Evolutionary conservation across 1,140 invertebrate species (phyloP).

Genomic region (Drosophila watanabei): DNA sequence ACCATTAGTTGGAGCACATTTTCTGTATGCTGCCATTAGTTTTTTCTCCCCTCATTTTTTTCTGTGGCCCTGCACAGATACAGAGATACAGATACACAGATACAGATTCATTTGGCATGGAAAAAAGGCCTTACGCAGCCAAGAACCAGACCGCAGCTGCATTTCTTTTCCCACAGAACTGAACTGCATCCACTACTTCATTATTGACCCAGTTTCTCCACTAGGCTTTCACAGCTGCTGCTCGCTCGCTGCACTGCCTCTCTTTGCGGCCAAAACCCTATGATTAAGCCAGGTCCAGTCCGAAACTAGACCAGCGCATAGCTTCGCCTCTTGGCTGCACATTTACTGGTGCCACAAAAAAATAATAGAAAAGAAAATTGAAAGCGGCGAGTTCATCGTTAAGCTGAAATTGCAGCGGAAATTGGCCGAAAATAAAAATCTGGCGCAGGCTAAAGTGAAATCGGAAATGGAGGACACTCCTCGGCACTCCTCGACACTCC

Average conservation of each 20-base stretch:
- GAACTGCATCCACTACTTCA: constrained; percentile 42
- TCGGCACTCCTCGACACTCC: neutral
- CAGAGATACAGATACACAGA: constrained; percentile 5
- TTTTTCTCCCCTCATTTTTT: constrained; percentile 30
- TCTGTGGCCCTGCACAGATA: constrained; percentile 43
- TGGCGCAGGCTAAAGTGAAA: constrained; percentile 34
- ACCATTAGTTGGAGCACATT: constrained; percentile 75
- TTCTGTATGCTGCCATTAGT: constrained; percentile 67
- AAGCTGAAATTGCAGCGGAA: constrained; percentile 67
- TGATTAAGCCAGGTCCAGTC: constrained; percentile 38
- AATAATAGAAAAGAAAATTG: constrained; percentile 30
- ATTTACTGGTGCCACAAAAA: neutral
- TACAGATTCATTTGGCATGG: constrained; percentile 17
- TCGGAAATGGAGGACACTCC: constrained; percentile 59
- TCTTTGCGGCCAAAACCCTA: constrained; percentile 30
- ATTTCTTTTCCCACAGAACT: constrained; percentile 57
- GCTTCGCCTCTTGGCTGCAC: constrained; percentile 16
- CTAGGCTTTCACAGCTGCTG: constrained; percentile 18
- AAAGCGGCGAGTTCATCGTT: constrained; percentile 59
- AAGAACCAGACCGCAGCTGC: constrained; percentile 68
- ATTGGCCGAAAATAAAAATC: constrained; percentile 55
- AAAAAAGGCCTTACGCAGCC: constrained; percentile 36
- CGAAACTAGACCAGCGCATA: constrained; percentile 21
- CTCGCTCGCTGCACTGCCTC: constrained; percentile 24
- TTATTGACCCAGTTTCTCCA: constrained; percentile 63